Evolutionary conservation across 2,113 vertebrate species (phyloP), one percentile per base, ranked within the genome.

Genomic region (Corythornis madagascariensis): DNA sequence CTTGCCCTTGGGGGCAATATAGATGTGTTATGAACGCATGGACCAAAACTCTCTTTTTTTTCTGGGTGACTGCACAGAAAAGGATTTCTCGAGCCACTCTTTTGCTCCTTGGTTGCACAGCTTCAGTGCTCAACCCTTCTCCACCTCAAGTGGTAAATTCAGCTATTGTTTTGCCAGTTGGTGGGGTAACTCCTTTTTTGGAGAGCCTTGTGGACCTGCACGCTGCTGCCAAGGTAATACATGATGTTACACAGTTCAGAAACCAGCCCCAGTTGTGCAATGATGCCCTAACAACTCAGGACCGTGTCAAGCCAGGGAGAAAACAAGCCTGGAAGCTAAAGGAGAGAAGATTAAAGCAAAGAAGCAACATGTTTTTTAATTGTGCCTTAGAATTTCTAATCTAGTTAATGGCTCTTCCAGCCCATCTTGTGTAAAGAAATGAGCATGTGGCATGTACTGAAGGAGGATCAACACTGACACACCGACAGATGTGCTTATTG

Each of bases 381-480:
- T 91, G 91, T 88, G 78, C 67, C 57, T 92, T 93, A 86, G 94
- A 96, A 97, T 93, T 93, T 95, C 91, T 93, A 96, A 96, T 95
- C 88, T 94, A 89, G 91, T 91, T 95, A 96, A 93, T 95, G 82
- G 84, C 83, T 76, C 89, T 94, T 94, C 92, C 82, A 96, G 87
- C 91, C 94, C 89, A 96, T 93, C 76, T 89, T 90, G 84, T 92
- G 75, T 91, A 87, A 94, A 94, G 91, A 92, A 95, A 92, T 2
- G 86, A 96, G 94, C 92, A 97, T 93, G 95, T 94, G 92, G 95
- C 92, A 92, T 85, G 87, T 95, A 84, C 86, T 86, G 93, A 96
- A 93, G 91, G 72, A 94, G 93, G 91, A 96, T 97, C 96, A 97
- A 95, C 94, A 96, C 89, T 94, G 89, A 95, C 86, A 92, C 91